Conservation (phyloP, 2,888 invertebrate genomes). For the Corbicula japonica region DNA sequence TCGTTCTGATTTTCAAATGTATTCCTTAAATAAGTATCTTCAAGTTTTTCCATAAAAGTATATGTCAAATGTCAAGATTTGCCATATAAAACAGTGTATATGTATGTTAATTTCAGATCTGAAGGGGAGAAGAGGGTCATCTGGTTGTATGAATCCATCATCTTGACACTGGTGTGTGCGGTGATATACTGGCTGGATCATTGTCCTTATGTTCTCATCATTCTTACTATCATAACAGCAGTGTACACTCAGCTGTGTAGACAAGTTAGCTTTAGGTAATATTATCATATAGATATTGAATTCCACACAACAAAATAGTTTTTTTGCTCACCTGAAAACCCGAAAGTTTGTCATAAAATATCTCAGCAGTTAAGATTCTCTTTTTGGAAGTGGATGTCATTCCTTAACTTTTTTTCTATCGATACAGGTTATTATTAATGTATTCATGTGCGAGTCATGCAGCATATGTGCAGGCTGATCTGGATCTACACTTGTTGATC, state of each 20-base stretch:
- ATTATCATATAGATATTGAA: too few relatives aligned
- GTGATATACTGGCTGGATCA: conserved; percentile 80
- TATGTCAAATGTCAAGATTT: background rate
- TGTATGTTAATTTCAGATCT: conserved; percentile 71
- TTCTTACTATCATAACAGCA: conserved; percentile 77
- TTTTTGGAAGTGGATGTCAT: too few relatives aligned
- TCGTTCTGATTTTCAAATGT: background rate
- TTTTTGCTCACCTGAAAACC: too few relatives aligned
- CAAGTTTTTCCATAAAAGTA: background rate
- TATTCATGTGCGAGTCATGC: too few relatives aligned
- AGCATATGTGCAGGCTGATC: too few relatives aligned
- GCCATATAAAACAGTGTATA: too few relatives aligned
- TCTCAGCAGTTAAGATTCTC: too few relatives aligned
- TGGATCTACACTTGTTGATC: too few relatives aligned
- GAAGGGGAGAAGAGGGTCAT: conserved; percentile 80
- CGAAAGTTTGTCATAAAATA: too few relatives aligned
- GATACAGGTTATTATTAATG: too few relatives aligned
- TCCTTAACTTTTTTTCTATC: too few relatives aligned
- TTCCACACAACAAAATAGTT: too few relatives aligned
- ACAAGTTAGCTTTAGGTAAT: conserved; percentile 69
- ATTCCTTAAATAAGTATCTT: background rate
- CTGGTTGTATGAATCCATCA: conserved; percentile 81
- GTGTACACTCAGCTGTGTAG: conserved; percentile 79
- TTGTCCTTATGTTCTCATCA: conserved; percentile 76
- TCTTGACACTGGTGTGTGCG: conserved; percentile 69